Percentiles rank a stretch among this genome's conserved stretches.
These are phyloP conservation scores for Craterocephalus amniculus DNA, from an alignment of 2,797 vertebrate genomes.

Conservation along the genomic window DNA sequence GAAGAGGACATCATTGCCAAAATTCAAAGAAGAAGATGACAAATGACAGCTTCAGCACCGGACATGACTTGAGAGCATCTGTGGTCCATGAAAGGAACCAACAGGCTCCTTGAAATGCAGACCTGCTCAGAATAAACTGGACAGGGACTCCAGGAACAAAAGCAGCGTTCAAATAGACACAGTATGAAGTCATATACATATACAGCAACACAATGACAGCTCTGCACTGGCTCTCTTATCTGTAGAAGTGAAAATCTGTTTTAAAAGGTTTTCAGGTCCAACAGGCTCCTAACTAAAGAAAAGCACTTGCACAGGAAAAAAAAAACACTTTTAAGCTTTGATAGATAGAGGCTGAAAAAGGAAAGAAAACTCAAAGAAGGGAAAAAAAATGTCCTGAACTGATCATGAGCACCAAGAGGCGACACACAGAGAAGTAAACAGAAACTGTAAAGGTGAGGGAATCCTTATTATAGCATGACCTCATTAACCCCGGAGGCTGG, in stretches of 20 bases:
- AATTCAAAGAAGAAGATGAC: not conserved
- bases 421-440: conserved; percentile 4
- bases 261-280: not conserved
- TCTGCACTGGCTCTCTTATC: not conserved
- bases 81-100: not conserved
- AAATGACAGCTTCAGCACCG: not conserved
- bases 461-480: conserved; percentile 63
- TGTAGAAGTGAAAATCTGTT: not conserved
- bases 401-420: conserved; percentile 3
- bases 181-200: not conserved
- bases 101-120: not conserved
- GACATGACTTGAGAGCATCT: not conserved
- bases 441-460: conserved; percentile 62
- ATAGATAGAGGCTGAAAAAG: not conserved
- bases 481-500: conserved; percentile 73
- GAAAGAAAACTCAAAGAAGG: not conserved
- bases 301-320: not conserved
- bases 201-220: not conserved
- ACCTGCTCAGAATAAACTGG: not conserved
- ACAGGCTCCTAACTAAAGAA: not conserved
- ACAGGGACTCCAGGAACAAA: not conserved
- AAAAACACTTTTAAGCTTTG: not conserved
- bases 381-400: not conserved
- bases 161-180: not conserved
- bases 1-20: not conserved